A percentile compares a stretch with the other conserved stretches of the same genome.
phyloP scores from a whole-genome alignment of 2,113 vertebrate genomes.

The Malurus elegans region DNA sequence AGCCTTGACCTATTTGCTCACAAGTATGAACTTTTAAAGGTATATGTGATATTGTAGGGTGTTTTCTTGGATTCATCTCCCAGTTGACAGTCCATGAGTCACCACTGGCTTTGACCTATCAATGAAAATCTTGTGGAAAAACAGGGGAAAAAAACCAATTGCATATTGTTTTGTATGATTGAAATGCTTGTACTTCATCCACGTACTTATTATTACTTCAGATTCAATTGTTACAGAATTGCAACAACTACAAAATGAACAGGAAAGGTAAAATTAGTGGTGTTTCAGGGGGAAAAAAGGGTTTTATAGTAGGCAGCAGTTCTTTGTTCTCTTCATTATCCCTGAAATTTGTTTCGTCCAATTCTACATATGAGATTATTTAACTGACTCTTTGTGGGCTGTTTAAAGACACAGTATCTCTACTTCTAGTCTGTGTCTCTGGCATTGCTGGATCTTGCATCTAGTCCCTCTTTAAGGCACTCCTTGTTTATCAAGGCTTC shows the following conservation, averaged over 20 bases:
- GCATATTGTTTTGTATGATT: accelerated
- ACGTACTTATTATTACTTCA: neutral
- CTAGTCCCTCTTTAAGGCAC: neutral
- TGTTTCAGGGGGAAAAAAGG: neutral
- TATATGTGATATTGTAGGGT: neutral
- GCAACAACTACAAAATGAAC: neutral
- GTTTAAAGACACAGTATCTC: neutral
- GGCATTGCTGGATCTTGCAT: neutral
- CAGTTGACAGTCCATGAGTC: neutral
- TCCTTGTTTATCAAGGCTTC: neutral
- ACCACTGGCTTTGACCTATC: neutral
- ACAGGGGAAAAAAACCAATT: neutral
- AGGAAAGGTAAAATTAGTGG: neutral
- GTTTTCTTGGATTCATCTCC: neutral
- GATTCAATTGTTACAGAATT: neutral
- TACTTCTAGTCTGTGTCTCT: neutral
- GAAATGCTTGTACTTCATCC: neutral
- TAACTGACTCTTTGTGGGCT: neutral
- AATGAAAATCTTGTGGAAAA: neutral
- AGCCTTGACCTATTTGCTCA: neutral
- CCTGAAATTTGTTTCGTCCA: neutral
- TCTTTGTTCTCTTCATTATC: neutral
- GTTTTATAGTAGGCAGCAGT: neutral
- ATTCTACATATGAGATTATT: neutral
- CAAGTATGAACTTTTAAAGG: neutral